phyloP scores from a whole-genome alignment of 1,140 invertebrate genomes.

The Lepidurus couesii region DNA sequence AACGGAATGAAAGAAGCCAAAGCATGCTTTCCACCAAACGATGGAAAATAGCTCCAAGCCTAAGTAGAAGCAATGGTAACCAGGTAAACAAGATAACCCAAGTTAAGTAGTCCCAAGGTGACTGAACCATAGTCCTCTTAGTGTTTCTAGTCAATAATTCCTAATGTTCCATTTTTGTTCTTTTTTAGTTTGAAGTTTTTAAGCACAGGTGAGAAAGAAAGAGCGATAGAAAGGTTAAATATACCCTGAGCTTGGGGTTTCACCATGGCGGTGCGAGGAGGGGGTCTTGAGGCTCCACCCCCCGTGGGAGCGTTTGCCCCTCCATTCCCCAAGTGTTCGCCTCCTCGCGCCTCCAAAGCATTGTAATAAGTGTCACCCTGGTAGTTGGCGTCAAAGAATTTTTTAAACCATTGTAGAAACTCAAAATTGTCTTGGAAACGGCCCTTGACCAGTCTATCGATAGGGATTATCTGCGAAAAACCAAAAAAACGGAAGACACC shows the following conservation, averaged over 20 bases:
- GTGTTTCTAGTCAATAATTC: no score
- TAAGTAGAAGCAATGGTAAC: no score
- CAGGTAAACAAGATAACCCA: no score
- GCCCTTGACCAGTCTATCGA: slow-evolving; percentile 86
- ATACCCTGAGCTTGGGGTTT: slow-evolving; percentile 32
- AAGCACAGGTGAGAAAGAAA: not conserved
- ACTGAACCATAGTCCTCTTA: no score
- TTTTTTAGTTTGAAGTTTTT: not conserved
- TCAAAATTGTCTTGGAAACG: slow-evolving; percentile 98
- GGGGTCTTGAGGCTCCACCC: slow-evolving; percentile 30
- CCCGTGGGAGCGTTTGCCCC: slow-evolving; percentile 52
- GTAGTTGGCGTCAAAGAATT: slow-evolving; percentile 98
- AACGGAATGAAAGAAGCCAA: no score
- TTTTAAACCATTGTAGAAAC: slow-evolving; percentile 99
- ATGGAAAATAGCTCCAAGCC: no score
- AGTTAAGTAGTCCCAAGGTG: no score
- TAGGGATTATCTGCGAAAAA: slow-evolving; percentile 69
- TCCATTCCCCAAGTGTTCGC: slow-evolving; percentile 65
- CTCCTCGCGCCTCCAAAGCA: slow-evolving; percentile 73
- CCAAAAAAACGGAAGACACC: slow-evolving; percentile 47
- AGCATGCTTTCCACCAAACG: no score
- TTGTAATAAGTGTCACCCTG: slow-evolving; percentile 76
- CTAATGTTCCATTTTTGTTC: not conserved
- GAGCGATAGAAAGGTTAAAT: not conserved
- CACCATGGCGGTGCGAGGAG: slow-evolving; percentile 36